A percentile compares a stretch with the other conserved stretches of the same genome.
phyloP scores from a whole-genome alignment of 2,113 vertebrate species.

The Oncorhynchus keta region DNA sequence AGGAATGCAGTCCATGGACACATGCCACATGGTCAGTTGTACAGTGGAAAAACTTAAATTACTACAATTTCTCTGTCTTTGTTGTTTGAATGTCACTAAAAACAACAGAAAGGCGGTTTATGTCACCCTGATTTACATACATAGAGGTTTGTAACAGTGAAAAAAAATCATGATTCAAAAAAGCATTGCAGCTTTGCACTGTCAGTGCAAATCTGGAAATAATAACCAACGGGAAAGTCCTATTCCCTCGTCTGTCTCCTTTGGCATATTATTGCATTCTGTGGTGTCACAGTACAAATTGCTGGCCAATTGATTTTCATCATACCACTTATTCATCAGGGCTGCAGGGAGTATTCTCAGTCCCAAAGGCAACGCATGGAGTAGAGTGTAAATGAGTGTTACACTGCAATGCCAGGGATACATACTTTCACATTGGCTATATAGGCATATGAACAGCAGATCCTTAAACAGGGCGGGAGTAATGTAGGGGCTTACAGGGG shows the following conservation, averaged over 20 bases:
- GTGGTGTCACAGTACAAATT: constrained; percentile 4
- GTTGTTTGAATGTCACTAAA: too few relatives aligned
- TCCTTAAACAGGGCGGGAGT: too few relatives aligned
- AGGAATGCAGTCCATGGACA: neutral
- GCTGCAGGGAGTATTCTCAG: neutral
- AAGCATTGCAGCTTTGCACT: neutral
- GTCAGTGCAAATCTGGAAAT: neutral
- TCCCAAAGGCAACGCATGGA: constrained; percentile 8
- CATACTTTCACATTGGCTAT: too few relatives aligned
- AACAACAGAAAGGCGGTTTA: neutral
- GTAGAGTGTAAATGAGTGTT: constrained; percentile 8
- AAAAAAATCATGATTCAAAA: neutral
- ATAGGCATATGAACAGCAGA: too few relatives aligned
- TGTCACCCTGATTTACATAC: neutral
- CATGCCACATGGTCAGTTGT: too few relatives aligned
- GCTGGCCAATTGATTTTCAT: constrained; percentile 10
- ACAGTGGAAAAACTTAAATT: too few relatives aligned
- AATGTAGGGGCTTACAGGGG: too few relatives aligned
- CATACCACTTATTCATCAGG: constrained; percentile 15
- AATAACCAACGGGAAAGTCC: constrained; percentile 9
- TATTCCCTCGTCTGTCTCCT: neutral
- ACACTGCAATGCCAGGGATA: neutral
- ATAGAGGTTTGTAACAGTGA: neutral
- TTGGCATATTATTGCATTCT: constrained; percentile 8
- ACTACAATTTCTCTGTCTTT: too few relatives aligned